Evolutionary conservation across 2,113 vertebrate genomes (phyloP).

Genomic region (Lonchura striata): DNA sequence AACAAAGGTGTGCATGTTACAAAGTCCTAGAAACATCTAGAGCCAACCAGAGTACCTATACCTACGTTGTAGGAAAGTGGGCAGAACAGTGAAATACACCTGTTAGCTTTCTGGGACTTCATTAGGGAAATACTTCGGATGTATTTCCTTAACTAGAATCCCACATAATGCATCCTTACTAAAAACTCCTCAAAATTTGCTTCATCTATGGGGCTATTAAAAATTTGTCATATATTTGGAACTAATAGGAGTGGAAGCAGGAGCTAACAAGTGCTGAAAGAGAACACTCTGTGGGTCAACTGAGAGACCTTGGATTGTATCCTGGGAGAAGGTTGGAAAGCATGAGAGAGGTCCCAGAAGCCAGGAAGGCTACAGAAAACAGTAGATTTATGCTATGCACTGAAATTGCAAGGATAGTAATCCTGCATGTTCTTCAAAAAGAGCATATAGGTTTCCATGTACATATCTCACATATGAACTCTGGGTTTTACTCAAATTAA

Average conservation of each 20-base stretch:
- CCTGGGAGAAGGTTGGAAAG: neutral
- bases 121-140: neutral
- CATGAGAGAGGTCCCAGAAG: neutral
- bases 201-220: neutral
- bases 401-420: neutral
- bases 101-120: neutral
- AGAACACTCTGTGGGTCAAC: neutral
- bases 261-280: neutral
- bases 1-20: neutral
- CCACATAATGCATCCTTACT: neutral
- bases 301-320: neutral
- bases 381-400: neutral
- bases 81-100: neutral
- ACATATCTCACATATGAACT: constrained; percentile 2
- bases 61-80: neutral
- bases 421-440: neutral
- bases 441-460: neutral
- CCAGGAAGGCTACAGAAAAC: neutral
- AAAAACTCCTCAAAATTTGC: neutral
- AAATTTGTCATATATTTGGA: neutral
- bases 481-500: neutral
- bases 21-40: neutral
- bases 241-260: neutral
- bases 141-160: neutral
- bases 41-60: neutral